phyloP scores from a whole-genome alignment of 1,140 invertebrate species.

The Diachasma alloeum region DNA sequence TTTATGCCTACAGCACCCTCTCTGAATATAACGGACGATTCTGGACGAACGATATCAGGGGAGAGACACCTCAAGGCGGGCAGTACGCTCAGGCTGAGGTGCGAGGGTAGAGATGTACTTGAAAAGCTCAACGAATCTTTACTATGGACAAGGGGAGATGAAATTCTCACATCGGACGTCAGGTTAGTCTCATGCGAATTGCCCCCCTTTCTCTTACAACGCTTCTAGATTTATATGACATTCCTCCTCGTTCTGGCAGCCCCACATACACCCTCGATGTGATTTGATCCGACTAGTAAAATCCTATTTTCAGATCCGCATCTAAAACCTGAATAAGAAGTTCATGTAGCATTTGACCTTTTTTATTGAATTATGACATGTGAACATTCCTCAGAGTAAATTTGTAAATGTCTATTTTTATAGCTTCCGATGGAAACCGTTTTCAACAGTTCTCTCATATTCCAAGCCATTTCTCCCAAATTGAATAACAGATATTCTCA shows the following conservation, averaged over 20 bases:
- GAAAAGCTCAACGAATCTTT: constrained; percentile 62
- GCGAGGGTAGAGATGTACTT: constrained; percentile 61
- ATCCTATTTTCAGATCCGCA: neutral
- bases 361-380: too few species aligned
- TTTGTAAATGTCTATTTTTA: neutral
- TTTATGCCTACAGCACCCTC: constrained; percentile 61
- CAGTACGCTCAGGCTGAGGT: constrained; percentile 65
- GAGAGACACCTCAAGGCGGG: constrained; percentile 66
- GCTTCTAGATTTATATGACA: neutral
- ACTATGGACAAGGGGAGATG: constrained; percentile 61
- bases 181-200: constrained; percentile 50
- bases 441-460: neutral
- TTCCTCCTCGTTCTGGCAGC: neutral
- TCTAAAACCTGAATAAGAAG: neutral
- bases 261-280: neutral
- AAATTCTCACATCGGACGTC: constrained; percentile 59
- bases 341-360: neutral
- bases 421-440: neutral
- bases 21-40: constrained; percentile 68
- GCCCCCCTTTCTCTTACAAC: neutral
- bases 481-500: neutral
- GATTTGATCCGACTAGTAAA: neutral
- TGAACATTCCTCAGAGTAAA: too few species aligned
- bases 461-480: neutral
- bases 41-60: constrained; percentile 63